Evolutionary conservation across 2,797 vertebrate species (phyloP), one percentile per base, ranked within the genome.

Genomic region (Pseudotriccus pelzelni): DNA sequence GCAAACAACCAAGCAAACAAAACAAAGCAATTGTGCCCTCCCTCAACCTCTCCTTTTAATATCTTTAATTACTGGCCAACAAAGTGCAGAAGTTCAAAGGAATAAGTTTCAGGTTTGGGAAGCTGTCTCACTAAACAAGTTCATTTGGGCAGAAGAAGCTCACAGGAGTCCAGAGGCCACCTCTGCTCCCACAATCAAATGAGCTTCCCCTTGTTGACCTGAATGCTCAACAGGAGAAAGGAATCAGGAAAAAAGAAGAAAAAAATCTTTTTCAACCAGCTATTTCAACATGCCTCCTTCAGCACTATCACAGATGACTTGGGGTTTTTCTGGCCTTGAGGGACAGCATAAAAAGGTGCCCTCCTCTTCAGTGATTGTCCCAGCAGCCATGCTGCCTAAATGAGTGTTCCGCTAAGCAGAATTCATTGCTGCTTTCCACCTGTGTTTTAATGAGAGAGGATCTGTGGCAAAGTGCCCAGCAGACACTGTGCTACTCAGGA

Each of bases 381-480:
- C 69, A 75, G 62, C 28, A 92, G 20, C 77, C 32, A 30, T 41
- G 32, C 44, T 94, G 55, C 59, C 62, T 78, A 55, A 89, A 56
- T 34, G 41, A 90, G 73, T 56, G 47, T 52, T 93, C 55, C 2
- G 3, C 62, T 80, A 63, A 88, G 82, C 69, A 88, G 91, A 78
- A 91, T 86, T 87, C 83, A 76, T 89, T 75, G 72, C 70, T 87
- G 58, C 50, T 92, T 89, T 86, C 76, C 69, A 89, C 82, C 91
- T 94, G 88, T 74, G 24, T 77, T 92, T 92, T 93, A 72, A 56
- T 77, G 73, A 90, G 62, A 74, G 60, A 78, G 43, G 18, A 44
- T 88, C 62, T 81, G n/a, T 83, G 89, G 82, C 91, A 50, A 43
- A 74, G 28, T 55, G 68, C 89, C 89, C 1, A 1, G 50, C 28